Conservation (phyloP, 2,113 vertebrate species). For the Probosciger aterrimus region DNA sequence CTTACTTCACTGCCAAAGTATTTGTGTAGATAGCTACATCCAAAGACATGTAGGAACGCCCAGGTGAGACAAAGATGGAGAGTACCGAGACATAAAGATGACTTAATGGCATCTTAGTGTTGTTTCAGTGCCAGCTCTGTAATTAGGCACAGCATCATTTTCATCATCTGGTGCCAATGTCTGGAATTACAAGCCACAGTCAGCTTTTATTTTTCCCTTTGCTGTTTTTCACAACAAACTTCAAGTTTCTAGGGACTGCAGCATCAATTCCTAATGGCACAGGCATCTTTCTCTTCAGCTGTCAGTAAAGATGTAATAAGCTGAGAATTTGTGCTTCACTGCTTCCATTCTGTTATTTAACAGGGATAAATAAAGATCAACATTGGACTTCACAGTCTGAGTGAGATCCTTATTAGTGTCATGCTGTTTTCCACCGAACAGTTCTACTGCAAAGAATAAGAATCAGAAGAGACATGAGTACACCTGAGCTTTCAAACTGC, state of each 20-base stretch:
- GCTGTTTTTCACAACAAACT: not conserved
- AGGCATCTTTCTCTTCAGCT: not conserved
- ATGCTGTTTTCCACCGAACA: not conserved
- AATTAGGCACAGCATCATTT: not conserved
- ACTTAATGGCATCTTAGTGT: not conserved
- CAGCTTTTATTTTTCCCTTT: not conserved
- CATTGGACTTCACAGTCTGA: not conserved
- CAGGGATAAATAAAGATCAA: constrained; percentile 1
- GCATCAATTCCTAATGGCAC: not conserved
- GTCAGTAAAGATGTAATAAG: not conserved
- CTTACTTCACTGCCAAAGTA: not conserved
- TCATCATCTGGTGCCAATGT: not conserved
- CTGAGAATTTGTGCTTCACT: not conserved
- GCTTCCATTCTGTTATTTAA: constrained; percentile 11
- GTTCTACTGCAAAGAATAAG: not conserved
- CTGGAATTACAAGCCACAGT: not conserved
- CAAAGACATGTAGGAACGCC: not conserved
- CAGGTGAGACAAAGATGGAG: not conserved
- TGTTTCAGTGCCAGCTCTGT: not conserved
- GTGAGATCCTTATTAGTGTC: not conserved
- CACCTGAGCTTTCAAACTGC: not conserved
- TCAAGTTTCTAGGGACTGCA: not conserved
- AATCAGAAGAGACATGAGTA: not conserved
- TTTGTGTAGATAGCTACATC: not conserved
- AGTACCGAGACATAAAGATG: not conserved